phyloP scores from a whole-genome alignment of 2,797 vertebrate genomes.

The Melanogrammus aeglefinus region DNA sequence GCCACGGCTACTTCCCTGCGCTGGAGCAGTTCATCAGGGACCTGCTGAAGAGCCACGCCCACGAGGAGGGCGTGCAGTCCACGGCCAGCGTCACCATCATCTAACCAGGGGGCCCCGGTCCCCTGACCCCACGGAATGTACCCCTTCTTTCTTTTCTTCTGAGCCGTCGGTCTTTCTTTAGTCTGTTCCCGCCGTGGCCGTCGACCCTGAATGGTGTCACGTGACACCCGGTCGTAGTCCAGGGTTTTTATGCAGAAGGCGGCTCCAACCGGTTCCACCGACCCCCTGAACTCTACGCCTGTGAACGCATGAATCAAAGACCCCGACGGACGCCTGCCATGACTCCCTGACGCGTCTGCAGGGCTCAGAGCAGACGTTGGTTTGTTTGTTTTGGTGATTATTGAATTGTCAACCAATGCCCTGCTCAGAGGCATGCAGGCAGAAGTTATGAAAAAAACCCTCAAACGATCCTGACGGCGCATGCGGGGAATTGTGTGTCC shows the following conservation, averaged over 20 bases:
- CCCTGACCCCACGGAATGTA: constrained; percentile 71
- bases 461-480: constrained; percentile 23
- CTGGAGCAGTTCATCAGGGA: constrained; percentile 97
- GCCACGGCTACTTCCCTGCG: constrained; percentile 95
- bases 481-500: constrained; percentile 28
- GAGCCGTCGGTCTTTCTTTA: constrained; percentile 34
- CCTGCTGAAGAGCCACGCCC: constrained; percentile 89
- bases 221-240: constrained; percentile 37
- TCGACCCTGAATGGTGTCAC: constrained; percentile 28
- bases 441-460: constrained; percentile 5
- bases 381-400: constrained; percentile 23
- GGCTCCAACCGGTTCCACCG: constrained; percentile 34
- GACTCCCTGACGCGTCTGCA: not conserved
- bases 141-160: constrained; percentile 64
- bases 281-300: constrained; percentile 45
- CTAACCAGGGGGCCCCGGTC: constrained; percentile 54
- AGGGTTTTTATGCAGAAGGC: constrained; percentile 56
- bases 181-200: constrained; percentile 55
- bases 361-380: constrained; percentile 20
- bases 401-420: no score
- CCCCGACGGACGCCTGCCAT: constrained; percentile 37
- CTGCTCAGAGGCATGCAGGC: constrained; percentile 10
- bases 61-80: constrained; percentile 85
- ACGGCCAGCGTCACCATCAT: constrained; percentile 94
- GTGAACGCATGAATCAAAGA: constrained; percentile 63